phyloP scores from a whole-genome alignment of 2,888 invertebrate species.

The Copidosoma aretas region DNA sequence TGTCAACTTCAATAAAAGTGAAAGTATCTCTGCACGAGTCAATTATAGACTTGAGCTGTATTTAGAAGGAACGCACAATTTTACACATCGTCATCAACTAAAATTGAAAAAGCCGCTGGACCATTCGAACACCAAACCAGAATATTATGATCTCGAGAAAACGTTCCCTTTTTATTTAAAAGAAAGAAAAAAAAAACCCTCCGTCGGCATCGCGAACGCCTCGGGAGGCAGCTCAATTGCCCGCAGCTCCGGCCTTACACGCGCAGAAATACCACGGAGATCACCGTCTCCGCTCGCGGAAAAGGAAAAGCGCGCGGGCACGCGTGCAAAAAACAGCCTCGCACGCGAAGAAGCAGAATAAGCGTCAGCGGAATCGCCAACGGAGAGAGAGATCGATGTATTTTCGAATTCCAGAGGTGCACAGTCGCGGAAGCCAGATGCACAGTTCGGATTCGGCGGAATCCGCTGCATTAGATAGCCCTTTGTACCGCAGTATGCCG shows the following conservation, averaged over 20 bases:
- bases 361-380: neutral
- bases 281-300: no score
- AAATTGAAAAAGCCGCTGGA: no score
- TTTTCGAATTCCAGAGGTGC: constrained; percentile 29
- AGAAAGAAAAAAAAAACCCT: neutral
- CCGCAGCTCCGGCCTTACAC: neutral
- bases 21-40: no score
- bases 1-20: no score
- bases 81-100: no score
- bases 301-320: neutral
- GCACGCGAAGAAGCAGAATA: neutral
- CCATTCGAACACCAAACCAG: no score
- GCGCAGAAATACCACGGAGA: neutral
- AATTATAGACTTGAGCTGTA: no score
- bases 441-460: neutral
- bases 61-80: no score
- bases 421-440: neutral
- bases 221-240: no score
- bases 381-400: constrained; percentile 11
- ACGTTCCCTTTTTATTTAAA: no score
- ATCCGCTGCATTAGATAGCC: neutral
- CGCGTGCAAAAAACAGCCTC: neutral
- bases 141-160: no score
- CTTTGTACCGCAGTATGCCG: neutral
- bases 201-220: neutral